phyloP scores from a whole-genome alignment of 2,888 invertebrate genomes.

The Chymomyza amoena region DNA sequence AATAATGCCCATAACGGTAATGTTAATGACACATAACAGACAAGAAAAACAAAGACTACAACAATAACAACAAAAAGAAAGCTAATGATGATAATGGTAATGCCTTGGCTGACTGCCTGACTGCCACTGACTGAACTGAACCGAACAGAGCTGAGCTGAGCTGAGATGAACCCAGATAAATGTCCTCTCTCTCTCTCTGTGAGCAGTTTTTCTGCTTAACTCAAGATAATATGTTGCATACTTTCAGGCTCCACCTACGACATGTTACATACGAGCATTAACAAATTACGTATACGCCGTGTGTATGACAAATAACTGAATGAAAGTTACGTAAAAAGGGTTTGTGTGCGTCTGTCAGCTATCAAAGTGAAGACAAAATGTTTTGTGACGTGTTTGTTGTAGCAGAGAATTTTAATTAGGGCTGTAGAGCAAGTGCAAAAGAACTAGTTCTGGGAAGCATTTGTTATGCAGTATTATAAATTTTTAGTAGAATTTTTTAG shows the following conservation, averaged over 20 bases:
- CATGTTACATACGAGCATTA: conserved; percentile 19
- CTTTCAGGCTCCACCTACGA: conserved; percentile 22
- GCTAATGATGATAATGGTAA: conserved; percentile 32
- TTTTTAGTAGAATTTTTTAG: too few species aligned
- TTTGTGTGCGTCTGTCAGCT: conserved; percentile 8
- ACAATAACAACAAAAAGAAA: background rate
- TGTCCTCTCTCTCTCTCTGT: background rate
- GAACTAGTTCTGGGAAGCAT: background rate
- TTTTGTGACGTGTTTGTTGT: conserved; percentile 41
- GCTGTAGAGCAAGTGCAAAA: background rate
- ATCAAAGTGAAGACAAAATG: conserved; percentile 40
- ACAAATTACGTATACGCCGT: conserved; percentile 51
- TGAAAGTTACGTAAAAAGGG: too few species aligned
- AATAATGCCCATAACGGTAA: conserved; percentile 59
- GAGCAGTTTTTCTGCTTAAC: conserved; percentile 20
- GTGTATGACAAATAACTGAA: conserved; percentile 35
- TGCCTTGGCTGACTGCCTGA: conserved; percentile 10
- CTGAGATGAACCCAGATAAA: background rate
- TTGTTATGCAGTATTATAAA: background rate
- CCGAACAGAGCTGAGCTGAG: background rate
- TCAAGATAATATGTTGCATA: conserved; percentile 12
- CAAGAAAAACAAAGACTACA: conserved; percentile 1
- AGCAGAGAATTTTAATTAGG: conserved; percentile 44
- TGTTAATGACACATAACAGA: conserved; percentile 49
- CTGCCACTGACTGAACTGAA: background rate